Evolutionary conservation across 2,888 invertebrate genomes (phyloP), one percentile per base, ranked within the genome.

Genomic region (Eristalis arbustorum): DNA sequence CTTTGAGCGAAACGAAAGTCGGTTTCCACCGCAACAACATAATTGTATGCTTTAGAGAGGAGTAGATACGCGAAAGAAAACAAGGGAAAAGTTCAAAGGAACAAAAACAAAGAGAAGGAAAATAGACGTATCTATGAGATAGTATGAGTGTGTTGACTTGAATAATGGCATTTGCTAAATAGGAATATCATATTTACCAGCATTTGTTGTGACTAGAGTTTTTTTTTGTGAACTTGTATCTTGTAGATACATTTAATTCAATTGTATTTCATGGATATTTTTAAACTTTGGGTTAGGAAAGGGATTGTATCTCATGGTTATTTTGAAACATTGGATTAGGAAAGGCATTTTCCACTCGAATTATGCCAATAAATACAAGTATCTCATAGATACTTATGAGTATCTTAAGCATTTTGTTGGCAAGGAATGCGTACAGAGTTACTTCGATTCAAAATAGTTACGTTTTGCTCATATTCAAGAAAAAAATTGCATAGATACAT

Each of bases 1-100:
- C 67, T 72, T 25, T 42, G 31, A 10, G 63, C 76, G 40, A 82
- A 77, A 77, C n/a, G 72, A 82, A 82, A 77, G 82, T 80, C 62
- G 67, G 13, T 23, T 67, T 18, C 63, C 14, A 18, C 49, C 49
- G 40, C 63, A 37, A 67, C 37, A 71, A 25, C 66, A 59, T 78
- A 78, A 66, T 73, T 80, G 57, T 59, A 8, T n/a, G 22, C 14
- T 22, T 10, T 13, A 57, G 28, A 25, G 28, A 25, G 28, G 59
- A 59, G 31, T 18, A n/a, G n/a, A n/a, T n/a, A 49, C 18, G 37
- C 18, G 49, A n/a, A n/a, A n/a, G 22, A 28, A 40, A 42, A n/a
- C n/a, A 22, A 14, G 13, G 40, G n/a, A 59, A 40, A 34, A 14
- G 13, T 5, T 42, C 40, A n/a, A 63, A 13, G 34, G 10, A 11